These are phyloP conservation scores for Benthosema pterotum DNA, from an alignment of 2,797 vertebrate genomes.

Conservation along the genomic window DNA sequence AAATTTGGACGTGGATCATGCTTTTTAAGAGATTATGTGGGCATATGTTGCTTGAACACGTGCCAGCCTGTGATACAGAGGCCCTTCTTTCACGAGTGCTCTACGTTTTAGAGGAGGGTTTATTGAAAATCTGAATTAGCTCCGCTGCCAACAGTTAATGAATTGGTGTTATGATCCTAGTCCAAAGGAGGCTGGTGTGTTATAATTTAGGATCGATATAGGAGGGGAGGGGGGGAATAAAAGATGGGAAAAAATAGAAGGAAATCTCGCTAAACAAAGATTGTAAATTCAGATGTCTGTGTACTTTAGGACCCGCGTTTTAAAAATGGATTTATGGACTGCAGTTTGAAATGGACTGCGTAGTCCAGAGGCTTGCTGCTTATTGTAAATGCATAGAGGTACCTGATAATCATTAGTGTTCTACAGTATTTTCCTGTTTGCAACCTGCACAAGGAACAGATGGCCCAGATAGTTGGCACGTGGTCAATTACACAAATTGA, in stretches of 20 bases:
- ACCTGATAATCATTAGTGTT: not conserved
- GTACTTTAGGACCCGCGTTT: conserved; percentile 33
- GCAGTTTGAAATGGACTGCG: conserved; percentile 35
- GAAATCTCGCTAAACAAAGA: conserved; percentile 64
- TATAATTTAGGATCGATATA: conserved; percentile 80
- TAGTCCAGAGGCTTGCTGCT: conserved; percentile 21
- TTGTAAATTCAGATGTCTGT: conserved; percentile 66
- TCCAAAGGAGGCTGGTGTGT: conserved; percentile 76
- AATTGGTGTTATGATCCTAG: conserved; percentile 85
- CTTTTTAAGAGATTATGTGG: conserved; percentile 98
- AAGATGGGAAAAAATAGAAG: conserved; percentile 37
- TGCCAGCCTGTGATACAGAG: conserved; percentile 86
- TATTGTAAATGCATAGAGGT: conserved; percentile 11
- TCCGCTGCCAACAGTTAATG: conserved; percentile 83
- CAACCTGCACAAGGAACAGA: conserved; percentile 12
- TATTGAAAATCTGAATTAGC: conserved; percentile 81
- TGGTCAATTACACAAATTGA: too few relatives aligned
- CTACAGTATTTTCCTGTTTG: conserved; percentile 12
- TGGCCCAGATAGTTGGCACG: too few relatives aligned
- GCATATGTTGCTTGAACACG: conserved; percentile 94
- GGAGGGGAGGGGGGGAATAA: conserved; percentile 55
- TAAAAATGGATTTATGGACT: conserved; percentile 60
- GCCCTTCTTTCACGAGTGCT: conserved; percentile 79
- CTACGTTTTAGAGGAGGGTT: conserved; percentile 78
- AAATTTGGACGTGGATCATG: conserved; percentile 91